Evolutionary conservation across 2,888 invertebrate species (phyloP).

Genomic region (Myathropa florea): DNA sequence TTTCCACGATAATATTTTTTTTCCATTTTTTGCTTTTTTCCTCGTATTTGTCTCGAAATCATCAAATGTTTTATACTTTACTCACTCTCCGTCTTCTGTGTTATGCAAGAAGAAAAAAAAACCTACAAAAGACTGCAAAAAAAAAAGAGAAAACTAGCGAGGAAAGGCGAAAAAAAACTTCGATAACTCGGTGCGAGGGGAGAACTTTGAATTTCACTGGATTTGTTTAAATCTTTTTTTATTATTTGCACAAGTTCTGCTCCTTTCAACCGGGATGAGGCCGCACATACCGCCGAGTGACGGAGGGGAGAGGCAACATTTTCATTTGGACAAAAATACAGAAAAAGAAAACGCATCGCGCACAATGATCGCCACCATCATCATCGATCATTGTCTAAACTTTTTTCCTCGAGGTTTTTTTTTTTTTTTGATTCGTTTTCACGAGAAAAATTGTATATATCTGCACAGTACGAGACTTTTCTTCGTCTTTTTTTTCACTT

Average conservation of each 20-base stretch:
- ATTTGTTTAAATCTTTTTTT: conserved; percentile 36
- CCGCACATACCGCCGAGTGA: neutral
- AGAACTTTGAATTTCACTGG: conserved; percentile 60
- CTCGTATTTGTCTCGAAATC: conserved; percentile 1
- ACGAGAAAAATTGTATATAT: conserved; percentile 22
- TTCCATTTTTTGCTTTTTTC: conserved; percentile 10
- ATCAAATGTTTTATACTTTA: neutral
- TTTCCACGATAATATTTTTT: neutral
- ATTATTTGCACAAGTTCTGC: conserved; percentile 40
- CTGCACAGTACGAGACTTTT: conserved; percentile 16
- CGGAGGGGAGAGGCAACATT: conserved; percentile 5
- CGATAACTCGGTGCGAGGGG: conserved; percentile 22
- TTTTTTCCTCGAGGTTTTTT: conserved; percentile 18
- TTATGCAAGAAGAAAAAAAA: conserved; percentile 65
- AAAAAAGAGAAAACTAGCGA: conserved; percentile 26
- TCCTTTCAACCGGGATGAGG: conserved; percentile 15
- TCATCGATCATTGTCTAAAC: conserved; percentile 62
- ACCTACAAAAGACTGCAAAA: neutral
- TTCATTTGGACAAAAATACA: conserved; percentile 25
- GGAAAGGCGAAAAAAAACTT: conserved; percentile 42
- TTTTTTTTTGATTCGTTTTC: conserved; percentile 24
- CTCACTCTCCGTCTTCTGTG: conserved; percentile 40
- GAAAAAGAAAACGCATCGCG: conserved; percentile 44
- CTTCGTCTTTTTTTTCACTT: conserved; percentile 2
- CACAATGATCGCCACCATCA: conserved; percentile 55